phyloP scores from a whole-genome alignment of 2,888 invertebrate species.

The Drosophila melanosoma region DNA sequence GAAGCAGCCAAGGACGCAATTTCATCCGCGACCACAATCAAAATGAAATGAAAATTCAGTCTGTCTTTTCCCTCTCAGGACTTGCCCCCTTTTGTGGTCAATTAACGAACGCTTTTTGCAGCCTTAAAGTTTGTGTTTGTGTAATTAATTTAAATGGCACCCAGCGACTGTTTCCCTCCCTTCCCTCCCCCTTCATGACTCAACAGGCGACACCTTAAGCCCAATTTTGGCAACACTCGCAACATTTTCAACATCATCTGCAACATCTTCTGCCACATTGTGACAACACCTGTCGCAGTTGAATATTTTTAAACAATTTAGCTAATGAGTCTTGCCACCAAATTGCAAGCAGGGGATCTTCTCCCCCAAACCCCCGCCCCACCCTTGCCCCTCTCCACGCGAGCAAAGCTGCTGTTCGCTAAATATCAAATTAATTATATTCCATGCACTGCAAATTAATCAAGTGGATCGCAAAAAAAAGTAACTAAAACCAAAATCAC shows the following conservation, averaged over 20 bases:
- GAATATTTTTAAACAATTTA: constrained; percentile 68
- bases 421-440: constrained; percentile 80
- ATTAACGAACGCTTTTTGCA: constrained; percentile 67
- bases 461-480: constrained; percentile 54
- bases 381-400: neutral
- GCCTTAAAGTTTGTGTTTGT: constrained; percentile 58
- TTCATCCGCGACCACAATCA: constrained; percentile 64
- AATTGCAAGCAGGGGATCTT: neutral
- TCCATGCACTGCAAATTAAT: constrained; percentile 77
- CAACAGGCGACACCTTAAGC: constrained; percentile 41
- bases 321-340: constrained; percentile 66
- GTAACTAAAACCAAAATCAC: constrained; percentile 57
- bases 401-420: constrained; percentile 22
- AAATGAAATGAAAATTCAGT: constrained; percentile 66
- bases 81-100: constrained; percentile 73
- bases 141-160: constrained; percentile 78
- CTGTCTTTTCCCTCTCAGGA: neutral
- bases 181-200: constrained; percentile 6
- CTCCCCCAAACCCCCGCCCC: neutral
- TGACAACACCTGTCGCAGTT: constrained; percentile 73
- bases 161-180: constrained; percentile 27
- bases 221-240: neutral
- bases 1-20: constrained; percentile 58
- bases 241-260: neutral
- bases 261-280: constrained; percentile 28